Evolutionary conservation across 2,797 vertebrate species (phyloP), one percentile per base, ranked within the genome.

Genomic region (Enteromius argenteus): DNA sequence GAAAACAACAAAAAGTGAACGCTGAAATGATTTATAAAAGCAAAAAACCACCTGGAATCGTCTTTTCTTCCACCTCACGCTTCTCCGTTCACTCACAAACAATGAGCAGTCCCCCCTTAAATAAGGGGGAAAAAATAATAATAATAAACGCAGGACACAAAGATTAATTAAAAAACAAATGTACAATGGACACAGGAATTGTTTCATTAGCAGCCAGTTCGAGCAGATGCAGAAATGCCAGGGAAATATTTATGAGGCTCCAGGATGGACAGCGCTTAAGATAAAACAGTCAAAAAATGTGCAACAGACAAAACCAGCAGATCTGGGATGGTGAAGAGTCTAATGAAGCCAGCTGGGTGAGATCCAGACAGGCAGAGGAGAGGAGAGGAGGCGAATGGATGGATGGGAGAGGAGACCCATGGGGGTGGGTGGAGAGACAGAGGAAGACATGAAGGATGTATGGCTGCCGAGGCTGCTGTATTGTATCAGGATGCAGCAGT

Each of bases 341-440:
- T 95, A 95, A 96, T 95, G 94, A 95, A 95, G 95, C 95, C 95
- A 96, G 95, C 95, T 96, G 95, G 95, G 95, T 91, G 91, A 86
- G 89, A 94, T 95, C 95, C 95, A 96, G 95, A 92, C 94, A 93
- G 93, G 92, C 92, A 91, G 92, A 92, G 93, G 93, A 93, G 93
- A 92, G 79, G 83, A 91, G 91, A 82, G 75, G 93, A 93, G 91
- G 90, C 67, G 81, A 91, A 90, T 73, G 86, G 79, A 76, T 87
- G 89, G 89, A 90, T 87, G 90, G 90, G 91, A 82, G 85, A 80
- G 75, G 77, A 56, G 68, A 68, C 79, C 72, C 85, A 83, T 53
- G 80, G 53, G 74, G 69, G 71, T 58, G 66, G 67, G 84, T 71
- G 68, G 74, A 71, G 75, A 86, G 86, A 89, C 91, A 87, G 93